These are phyloP conservation scores for Pholis gunnellus DNA, from an alignment of 2,113 vertebrate genomes.

Conservation along the genomic window DNA sequence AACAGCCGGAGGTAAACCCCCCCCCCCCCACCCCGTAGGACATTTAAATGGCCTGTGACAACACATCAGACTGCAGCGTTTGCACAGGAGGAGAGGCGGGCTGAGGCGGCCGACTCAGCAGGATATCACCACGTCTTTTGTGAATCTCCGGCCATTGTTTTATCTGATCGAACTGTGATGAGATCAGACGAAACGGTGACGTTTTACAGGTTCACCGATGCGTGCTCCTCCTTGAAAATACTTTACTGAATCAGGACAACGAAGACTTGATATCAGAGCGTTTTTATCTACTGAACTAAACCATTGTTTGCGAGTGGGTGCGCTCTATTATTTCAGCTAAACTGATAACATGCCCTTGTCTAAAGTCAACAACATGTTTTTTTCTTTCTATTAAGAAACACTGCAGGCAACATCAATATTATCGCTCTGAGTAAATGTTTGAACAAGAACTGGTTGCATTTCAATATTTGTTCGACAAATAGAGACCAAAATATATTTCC, in stretches of 20 bases:
- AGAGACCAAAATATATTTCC: background rate
- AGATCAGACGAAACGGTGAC: conserved; percentile 12
- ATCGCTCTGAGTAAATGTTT: conserved; percentile 4
- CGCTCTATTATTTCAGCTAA: background rate
- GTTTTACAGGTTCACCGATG: background rate
- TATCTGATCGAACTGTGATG: conserved; percentile 28
- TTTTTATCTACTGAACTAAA: background rate
- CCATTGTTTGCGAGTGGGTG: background rate
- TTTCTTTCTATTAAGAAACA: background rate
- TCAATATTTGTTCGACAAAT: background rate
- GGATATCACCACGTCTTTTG: conserved; percentile 24
- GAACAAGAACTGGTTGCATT: conserved; percentile 12
- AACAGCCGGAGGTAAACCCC: conserved; percentile 36
- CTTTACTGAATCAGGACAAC: background rate
- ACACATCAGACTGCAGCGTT: background rate
- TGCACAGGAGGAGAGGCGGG: background rate
- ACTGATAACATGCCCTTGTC: background rate
- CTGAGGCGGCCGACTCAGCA: conserved; percentile 47
- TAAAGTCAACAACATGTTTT: conserved; percentile 19
- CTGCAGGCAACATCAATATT: conserved; percentile 10
- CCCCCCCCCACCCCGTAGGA: background rate
- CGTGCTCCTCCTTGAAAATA: background rate
- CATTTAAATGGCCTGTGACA: conserved; percentile 25
- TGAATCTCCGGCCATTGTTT: conserved; percentile 35
- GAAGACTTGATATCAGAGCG: background rate